phyloP scores from a whole-genome alignment of 2,113 vertebrate genomes.

The Nannospalax galili region DNA sequence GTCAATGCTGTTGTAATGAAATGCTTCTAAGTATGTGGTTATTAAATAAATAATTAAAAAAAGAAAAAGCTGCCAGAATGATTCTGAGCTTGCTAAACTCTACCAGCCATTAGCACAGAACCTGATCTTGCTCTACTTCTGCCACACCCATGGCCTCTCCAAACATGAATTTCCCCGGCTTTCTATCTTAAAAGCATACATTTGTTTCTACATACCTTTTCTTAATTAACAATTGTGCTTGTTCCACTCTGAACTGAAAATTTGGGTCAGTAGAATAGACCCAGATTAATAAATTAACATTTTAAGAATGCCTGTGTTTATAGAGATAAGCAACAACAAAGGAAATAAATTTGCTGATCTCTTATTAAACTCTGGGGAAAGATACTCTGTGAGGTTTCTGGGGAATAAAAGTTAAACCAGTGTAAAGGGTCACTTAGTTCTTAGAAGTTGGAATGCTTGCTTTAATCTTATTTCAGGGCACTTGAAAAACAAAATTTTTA shows the following conservation, averaged over 20 bases:
- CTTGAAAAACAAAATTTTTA: constrained; percentile 1
- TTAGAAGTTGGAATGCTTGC: neutral
- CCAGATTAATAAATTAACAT: neutral
- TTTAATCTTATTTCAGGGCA: constrained; percentile 22
- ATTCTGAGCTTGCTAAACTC: neutral
- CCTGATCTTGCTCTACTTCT: neutral
- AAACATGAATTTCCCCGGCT: neutral
- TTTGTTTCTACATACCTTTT: neutral
- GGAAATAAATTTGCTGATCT: neutral
- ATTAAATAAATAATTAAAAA: too few relatives aligned
- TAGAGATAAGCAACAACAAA: neutral
- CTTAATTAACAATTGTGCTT: neutral
- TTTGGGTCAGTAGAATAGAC: neutral
- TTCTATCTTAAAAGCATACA: neutral
- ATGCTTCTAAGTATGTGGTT: too few relatives aligned
- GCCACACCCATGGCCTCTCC: neutral
- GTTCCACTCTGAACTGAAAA: neutral
- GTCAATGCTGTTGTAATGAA: too few relatives aligned
- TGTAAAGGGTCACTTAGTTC: neutral
- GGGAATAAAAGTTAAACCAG: neutral
- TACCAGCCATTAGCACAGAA: neutral
- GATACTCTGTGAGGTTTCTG: neutral
- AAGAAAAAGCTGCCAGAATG: neutral
- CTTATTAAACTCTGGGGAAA: neutral
- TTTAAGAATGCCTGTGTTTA: neutral